Percentiles rank a stretch among this genome's conserved stretches.
Evolutionary conservation across 1,140 invertebrate species (phyloP).

Genomic region (Nasonia longicornis): DNA sequence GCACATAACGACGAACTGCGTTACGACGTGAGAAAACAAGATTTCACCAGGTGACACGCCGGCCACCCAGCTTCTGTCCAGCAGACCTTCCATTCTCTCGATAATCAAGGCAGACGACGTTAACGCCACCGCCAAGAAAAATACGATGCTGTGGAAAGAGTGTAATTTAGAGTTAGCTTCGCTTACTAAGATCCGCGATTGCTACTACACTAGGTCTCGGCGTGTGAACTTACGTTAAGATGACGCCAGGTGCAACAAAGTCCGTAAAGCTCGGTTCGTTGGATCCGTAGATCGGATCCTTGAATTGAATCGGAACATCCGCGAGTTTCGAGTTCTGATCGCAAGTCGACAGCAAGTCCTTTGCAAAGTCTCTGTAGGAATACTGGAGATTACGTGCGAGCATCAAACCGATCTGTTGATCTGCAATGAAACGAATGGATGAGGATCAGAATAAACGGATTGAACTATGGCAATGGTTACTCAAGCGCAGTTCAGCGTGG

Average conservation of each 20-base stretch:
- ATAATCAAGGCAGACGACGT: constrained; percentile 93
- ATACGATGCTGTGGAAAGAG: constrained; percentile 82
- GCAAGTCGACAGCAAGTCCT: constrained; percentile 77
- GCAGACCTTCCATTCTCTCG: constrained; percentile 88
- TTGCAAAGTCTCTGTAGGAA: constrained; percentile 83
- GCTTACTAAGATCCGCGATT: neutral
- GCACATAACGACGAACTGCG: constrained; percentile 93
- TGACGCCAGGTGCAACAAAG: constrained; percentile 95
- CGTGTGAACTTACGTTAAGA: constrained; percentile 82
- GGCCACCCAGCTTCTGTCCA: constrained; percentile 89
- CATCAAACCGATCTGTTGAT: constrained; percentile 91
- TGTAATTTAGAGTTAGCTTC: constrained; percentile 16
- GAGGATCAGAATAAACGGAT: neutral
- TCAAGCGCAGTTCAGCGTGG: constrained; percentile 2
- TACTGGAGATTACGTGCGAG: constrained; percentile 84
- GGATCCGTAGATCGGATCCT: constrained; percentile 88
- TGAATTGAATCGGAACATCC: constrained; percentile 85
- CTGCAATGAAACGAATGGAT: constrained; percentile 63
- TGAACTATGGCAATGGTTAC: neutral
- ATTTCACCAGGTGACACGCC: constrained; percentile 91
- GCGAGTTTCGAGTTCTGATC: constrained; percentile 83
- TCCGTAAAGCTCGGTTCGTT: constrained; percentile 91
- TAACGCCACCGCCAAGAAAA: constrained; percentile 92
- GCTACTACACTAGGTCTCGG: neutral
- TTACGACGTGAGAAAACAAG: constrained; percentile 90